These are phyloP conservation scores for Drosophila bunnanda DNA, from an alignment of 2,888 invertebrate species.

Conservation along the genomic window DNA sequence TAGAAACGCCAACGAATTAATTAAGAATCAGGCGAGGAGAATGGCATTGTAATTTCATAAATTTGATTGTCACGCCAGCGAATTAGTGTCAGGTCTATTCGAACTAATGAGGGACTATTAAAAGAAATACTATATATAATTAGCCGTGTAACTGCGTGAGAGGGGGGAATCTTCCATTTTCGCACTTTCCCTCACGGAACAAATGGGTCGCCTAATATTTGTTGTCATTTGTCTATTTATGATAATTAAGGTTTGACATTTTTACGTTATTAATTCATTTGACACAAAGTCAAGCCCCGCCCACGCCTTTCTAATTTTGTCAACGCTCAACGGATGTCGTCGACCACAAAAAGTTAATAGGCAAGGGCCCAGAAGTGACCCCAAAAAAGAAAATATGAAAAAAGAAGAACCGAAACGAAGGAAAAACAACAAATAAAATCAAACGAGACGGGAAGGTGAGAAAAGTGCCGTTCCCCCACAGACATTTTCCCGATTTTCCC, in stretches of 20 bases:
- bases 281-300: constrained; percentile 55
- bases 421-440: constrained; percentile 39
- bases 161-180: constrained; percentile 20
- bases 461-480: constrained; percentile 49
- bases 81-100: constrained; percentile 66
- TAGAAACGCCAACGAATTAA: constrained; percentile 35
- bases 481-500: constrained; percentile 18
- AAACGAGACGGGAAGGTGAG: constrained; percentile 43
- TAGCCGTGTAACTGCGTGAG: constrained; percentile 9
- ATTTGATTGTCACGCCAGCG: constrained; percentile 61
- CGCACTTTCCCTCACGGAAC: constrained; percentile 46
- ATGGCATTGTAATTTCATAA: constrained; percentile 56
- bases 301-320: constrained; percentile 74
- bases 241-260: constrained; percentile 78
- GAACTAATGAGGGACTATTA: constrained; percentile 62
- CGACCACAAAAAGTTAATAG: constrained; percentile 77
- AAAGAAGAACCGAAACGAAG: constrained; percentile 11
- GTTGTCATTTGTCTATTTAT: constrained; percentile 76
- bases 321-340: constrained; percentile 67
- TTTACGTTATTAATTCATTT: constrained; percentile 81
- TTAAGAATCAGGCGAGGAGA: constrained; percentile 18
- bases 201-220: constrained; percentile 73
- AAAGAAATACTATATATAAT: constrained; percentile 32
- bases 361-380: constrained; percentile 60
- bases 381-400: constrained; percentile 50